Conservation (phyloP, 2,797 vertebrate species). For the Lemur catta region DNA sequence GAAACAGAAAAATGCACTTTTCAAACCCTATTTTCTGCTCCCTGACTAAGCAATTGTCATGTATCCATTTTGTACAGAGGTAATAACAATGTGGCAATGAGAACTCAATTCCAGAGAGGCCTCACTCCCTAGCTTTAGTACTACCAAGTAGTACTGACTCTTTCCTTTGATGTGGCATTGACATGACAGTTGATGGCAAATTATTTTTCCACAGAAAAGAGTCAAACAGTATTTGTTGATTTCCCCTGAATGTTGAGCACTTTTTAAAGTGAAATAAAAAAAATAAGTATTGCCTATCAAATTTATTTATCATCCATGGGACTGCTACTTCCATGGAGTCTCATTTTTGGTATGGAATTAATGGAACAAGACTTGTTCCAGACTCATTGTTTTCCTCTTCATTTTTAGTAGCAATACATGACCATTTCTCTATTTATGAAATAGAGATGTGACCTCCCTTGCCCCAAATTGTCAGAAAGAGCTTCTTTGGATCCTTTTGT, state of each 20-base stretch:
- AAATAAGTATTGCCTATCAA: neutral
- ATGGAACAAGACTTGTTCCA: neutral
- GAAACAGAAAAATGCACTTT: neutral
- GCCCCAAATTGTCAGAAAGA: neutral
- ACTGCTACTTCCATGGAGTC: neutral
- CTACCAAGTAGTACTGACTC: neutral
- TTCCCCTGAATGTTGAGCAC: neutral
- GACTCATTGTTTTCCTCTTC: neutral
- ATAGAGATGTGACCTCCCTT: neutral
- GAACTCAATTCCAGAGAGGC: neutral
- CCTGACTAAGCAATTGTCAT: neutral
- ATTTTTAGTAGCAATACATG: neutral
- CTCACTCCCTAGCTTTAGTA: neutral
- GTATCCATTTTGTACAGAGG: neutral
- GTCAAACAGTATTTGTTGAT: neutral
- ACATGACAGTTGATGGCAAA: neutral
- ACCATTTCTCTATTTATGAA: neutral
- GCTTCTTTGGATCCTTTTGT: neutral
- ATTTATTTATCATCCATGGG: neutral
- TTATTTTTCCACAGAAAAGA: neutral
- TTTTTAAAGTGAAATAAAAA: neutral
- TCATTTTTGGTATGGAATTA: neutral
- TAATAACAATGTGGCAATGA: neutral
- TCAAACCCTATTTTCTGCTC: neutral
- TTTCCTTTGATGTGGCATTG: neutral